phyloP scores from a whole-genome alignment of 2,888 invertebrate genomes.

The Diogma glabrata region DNA sequence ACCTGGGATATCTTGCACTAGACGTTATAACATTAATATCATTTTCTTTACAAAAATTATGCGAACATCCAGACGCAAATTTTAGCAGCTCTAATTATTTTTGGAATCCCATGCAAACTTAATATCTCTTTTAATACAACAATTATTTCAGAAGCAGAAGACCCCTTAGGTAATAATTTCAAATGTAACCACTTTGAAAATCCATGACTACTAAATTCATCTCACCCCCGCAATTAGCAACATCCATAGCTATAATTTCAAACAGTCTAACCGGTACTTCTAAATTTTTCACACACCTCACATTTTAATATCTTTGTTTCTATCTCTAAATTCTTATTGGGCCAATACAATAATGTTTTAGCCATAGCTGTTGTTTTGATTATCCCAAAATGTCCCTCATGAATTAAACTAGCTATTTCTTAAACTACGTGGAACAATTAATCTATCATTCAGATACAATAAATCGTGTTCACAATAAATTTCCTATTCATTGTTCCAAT shows the following conservation, averaged over 20 bases:
- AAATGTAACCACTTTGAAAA: too few relatives aligned
- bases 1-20: slow-evolving; percentile 20
- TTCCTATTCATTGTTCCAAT: neutral
- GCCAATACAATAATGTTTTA: neutral
- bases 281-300: neutral
- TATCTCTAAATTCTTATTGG: neutral
- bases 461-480: neutral
- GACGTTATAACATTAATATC: slow-evolving; percentile 17
- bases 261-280: neutral
- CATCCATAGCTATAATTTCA: neutral
- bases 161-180: slow-evolving; percentile 13
- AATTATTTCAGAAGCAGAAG: slow-evolving; percentile 12
- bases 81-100: slow-evolving; percentile 19
- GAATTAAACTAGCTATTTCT: neutral
- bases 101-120: slow-evolving; percentile 20
- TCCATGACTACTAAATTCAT: slow-evolving; percentile 21
- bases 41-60: slow-evolving; percentile 18
- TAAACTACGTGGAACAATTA: neutral
- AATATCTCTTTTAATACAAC: slow-evolving; percentile 17
- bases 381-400: neutral
- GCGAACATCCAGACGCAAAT: slow-evolving; percentile 19
- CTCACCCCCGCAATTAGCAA: too few relatives aligned
- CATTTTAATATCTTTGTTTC: neutral
- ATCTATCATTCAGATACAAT: neutral
- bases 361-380: neutral